Conservation (phyloP, 2,797 vertebrate genomes). For the Caiman crocodilus region DNA sequence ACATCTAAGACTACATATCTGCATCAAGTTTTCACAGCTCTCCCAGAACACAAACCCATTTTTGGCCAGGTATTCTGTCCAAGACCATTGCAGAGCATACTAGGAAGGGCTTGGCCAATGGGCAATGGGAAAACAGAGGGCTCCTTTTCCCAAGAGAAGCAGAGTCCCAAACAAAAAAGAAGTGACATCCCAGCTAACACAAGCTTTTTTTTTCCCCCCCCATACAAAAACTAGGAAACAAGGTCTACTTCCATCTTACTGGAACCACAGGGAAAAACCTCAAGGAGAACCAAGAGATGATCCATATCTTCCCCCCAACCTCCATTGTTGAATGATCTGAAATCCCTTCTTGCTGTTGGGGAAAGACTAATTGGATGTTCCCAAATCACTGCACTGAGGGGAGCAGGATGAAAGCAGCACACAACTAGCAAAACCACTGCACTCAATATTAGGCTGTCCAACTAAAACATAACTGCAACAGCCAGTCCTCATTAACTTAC, state of each 20-base stretch:
- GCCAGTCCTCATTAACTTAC: neutral
- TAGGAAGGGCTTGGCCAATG: neutral
- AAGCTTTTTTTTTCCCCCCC: too few relatives aligned
- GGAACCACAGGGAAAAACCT: neutral
- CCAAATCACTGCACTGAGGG: too few relatives aligned
- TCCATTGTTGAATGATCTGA: neutral
- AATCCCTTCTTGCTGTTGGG: neutral
- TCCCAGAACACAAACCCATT: neutral
- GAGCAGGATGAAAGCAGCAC: too few relatives aligned
- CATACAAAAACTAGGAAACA: neutral
- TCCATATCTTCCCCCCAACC: rapidly evolving
- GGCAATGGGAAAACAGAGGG: neutral
- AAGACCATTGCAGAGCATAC: neutral
- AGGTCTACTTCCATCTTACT: neutral
- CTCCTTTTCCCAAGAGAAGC: neutral
- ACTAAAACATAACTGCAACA: neutral
- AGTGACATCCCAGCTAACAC: too few relatives aligned
- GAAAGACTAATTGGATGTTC: too few relatives aligned
- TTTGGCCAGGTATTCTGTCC: neutral
- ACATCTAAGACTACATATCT: neutral
- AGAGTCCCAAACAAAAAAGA: too few relatives aligned
- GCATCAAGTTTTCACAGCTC: neutral
- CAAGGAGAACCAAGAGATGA: neutral
- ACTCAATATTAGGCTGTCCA: neutral
- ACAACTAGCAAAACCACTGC: too few relatives aligned